Conservation (phyloP, 2,113 vertebrate genomes). For the Lophura nycthemera region DNA sequence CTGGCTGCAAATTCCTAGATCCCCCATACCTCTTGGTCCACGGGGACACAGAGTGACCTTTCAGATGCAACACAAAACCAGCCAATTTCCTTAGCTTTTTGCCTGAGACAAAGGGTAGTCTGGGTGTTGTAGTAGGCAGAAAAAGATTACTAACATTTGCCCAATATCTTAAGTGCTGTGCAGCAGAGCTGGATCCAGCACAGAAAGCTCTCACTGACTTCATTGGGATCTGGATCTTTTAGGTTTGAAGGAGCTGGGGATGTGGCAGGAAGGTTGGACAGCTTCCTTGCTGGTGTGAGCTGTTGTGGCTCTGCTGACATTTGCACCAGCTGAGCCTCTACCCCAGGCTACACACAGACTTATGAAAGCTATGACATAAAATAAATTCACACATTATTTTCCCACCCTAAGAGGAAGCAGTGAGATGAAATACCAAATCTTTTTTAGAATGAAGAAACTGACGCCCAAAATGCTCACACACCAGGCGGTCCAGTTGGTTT, state of each 20-base stretch:
- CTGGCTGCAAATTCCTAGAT: conserved; percentile 21
- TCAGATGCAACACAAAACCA: not conserved
- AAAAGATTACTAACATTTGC: conserved; percentile 11
- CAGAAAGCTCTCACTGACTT: not conserved
- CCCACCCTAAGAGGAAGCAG: not conserved
- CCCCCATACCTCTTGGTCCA: not conserved
- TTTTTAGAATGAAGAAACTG: not conserved
- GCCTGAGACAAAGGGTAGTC: not conserved
- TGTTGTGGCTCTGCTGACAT: not conserved
- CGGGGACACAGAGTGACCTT: not conserved
- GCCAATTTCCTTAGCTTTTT: conserved; percentile 16
- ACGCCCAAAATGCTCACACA: not conserved
- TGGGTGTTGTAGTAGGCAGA: not conserved
- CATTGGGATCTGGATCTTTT: not conserved
- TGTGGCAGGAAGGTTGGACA: not conserved
- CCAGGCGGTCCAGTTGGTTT: not conserved
- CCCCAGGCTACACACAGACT: not conserved
- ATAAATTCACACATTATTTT: not conserved
- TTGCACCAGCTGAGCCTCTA: not conserved
- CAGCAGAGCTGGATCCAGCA: not conserved
- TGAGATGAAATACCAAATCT: not conserved
- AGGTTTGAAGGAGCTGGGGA: not conserved
- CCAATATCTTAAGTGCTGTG: not conserved
- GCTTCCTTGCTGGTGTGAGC: not conserved
- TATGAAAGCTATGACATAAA: not conserved